Conservation (phyloP, 1,140 invertebrate species). For the Glomeris maerens region DNA sequence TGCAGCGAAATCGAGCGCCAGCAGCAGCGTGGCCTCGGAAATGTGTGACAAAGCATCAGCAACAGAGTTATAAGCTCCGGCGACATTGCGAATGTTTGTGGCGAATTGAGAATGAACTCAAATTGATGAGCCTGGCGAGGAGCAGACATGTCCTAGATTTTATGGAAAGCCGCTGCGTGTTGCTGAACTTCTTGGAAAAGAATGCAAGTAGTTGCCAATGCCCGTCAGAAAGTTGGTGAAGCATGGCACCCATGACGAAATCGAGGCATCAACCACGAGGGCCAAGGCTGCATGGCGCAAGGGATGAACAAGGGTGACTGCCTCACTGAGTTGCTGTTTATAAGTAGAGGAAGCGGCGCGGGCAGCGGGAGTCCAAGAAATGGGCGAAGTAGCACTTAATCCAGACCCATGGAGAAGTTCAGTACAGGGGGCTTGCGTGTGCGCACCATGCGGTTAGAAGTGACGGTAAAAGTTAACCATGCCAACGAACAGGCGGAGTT, state of each 20-base stretch:
- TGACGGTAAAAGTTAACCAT: too few relatives aligned
- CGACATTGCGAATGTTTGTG: conserved; percentile 26
- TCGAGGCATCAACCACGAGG: conserved; percentile 23
- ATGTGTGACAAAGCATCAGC: conserved; percentile 18
- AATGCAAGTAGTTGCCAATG: conserved; percentile 12
- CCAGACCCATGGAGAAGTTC: too few relatives aligned
- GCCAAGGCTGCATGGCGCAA: conserved; percentile 5
- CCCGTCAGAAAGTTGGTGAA: conserved; percentile 8
- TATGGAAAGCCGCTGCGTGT: conserved; percentile 16
- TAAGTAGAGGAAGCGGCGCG: too few relatives aligned
- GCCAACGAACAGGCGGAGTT: too few relatives aligned
- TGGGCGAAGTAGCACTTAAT: too few relatives aligned
- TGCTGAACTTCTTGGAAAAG: conserved; percentile 12
- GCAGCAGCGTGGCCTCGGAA: too few relatives aligned
- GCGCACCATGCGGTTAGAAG: too few relatives aligned
- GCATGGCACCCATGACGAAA: conserved; percentile 10
- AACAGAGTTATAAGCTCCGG: conserved; percentile 24
- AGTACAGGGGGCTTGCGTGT: too few relatives aligned
- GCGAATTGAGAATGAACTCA: conserved; percentile 28
- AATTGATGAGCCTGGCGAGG: too few relatives aligned
- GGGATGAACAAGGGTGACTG: too few relatives aligned
- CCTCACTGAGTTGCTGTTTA: too few relatives aligned
- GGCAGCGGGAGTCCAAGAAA: too few relatives aligned
- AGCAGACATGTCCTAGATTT: conserved; percentile 13
- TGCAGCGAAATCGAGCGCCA: background rate